These are phyloP conservation scores for Gonatopus flavifemur DNA, from an alignment of 1,140 invertebrate genomes.

Conservation along the genomic window DNA sequence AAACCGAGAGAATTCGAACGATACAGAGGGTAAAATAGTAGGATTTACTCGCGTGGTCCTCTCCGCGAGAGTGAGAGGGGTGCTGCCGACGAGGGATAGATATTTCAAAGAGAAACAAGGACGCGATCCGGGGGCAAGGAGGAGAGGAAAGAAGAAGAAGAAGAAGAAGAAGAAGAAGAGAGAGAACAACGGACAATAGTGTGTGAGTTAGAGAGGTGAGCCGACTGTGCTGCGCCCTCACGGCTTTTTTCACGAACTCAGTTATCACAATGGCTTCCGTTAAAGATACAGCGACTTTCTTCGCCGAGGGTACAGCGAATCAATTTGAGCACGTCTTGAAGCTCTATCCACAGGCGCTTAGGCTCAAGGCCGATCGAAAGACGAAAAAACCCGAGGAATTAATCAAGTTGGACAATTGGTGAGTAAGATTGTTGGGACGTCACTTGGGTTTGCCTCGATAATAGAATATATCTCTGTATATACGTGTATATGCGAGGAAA, in stretches of 20 bases:
- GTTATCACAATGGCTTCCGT: slow-evolving; percentile 78
- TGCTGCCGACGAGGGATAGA: no score
- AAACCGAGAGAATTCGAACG: slow-evolving; percentile 30
- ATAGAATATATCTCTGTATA: no score
- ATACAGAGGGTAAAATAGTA: slow-evolving; percentile 37
- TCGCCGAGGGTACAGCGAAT: slow-evolving; percentile 79
- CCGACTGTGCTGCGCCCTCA: slow-evolving; percentile 33
- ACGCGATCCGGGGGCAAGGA: slow-evolving; percentile 15
- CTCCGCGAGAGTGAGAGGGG: slow-evolving; percentile 1
- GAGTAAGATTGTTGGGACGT: no score
- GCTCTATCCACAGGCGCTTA: slow-evolving; percentile 84
- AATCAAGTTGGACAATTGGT: slow-evolving; percentile 92
- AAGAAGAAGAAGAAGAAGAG: neutral
- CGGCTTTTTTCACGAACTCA: slow-evolving; percentile 48
- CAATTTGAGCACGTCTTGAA: slow-evolving; percentile 87
- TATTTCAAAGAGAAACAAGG: no score
- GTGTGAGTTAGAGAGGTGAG: slow-evolving; percentile 7
- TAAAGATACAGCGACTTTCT: slow-evolving; percentile 88
- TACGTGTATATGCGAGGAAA: no score
- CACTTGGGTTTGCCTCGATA: no score
- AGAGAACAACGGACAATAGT: neutral
- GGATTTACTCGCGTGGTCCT: slow-evolving; percentile 30
- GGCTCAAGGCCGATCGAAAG: slow-evolving; percentile 82
- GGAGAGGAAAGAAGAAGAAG: slow-evolving; percentile 14
- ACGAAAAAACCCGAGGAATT: slow-evolving; percentile 90